Base-by-base conservation (phyloP, 2,888 invertebrate genomes). In the Desoria tigrina region DNA sequence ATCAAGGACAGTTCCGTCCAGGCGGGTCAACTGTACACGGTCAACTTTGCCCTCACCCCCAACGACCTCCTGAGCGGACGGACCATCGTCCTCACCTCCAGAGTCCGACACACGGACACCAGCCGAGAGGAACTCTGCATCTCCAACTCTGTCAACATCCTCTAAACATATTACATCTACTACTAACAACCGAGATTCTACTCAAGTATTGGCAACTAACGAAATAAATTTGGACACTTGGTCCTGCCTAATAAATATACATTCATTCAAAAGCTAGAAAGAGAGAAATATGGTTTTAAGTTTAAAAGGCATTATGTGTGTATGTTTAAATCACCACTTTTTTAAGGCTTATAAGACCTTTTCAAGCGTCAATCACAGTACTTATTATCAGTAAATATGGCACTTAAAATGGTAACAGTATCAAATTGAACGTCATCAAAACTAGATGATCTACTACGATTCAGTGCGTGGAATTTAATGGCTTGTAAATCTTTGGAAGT, bases 21-120 rank as follows among this genome's bases (percentile, higher is more conserved):
- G 27, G 23, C 51, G 2, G 61, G 61, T 2, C 16, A 42, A 11
- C 28, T 39, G 11, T 61, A 61, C 61, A 61, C 53, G 0, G 50
- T 53, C 26, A 7, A 16, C 6, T 61, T 50, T 50, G 21, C 6
- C 23, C 23, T 53, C 24, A 21, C 32, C 21, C 42, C 55, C 3
- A 42, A 54, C 42, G 62, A 42, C 27, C 11, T 55, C 16, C 51
- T 51, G 6, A 11, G 24, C 14, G 51, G 51, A 51, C 51, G 21
- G 26, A 51, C 51, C 21, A 6, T 51, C 51, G 24, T 24, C 51
- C 32, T 32, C 32, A 32, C 4, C 6, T 32, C 32, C 11, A 4
- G 11, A 32, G 32, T 32, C 32, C 4, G 32, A 7, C 21, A 45
- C 45, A 21, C 16, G 6, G 45, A 45, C 21, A 18, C 21, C 16